Conservation (phyloP, 2,888 invertebrate species). For the Sipha maydis region DNA sequence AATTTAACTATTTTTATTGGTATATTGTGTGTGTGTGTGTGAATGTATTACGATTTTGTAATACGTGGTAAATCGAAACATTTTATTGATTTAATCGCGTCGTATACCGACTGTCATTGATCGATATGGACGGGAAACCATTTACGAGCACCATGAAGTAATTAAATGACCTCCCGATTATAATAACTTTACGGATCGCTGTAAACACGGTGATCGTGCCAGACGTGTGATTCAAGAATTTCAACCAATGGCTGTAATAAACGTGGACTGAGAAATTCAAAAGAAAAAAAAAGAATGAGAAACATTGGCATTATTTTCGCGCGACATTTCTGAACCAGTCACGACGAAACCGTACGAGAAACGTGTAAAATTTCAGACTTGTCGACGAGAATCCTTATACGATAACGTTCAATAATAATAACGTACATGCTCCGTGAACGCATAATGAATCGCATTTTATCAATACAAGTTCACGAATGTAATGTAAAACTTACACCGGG, state of each 20-base stretch:
- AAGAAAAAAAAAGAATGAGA: background rate
- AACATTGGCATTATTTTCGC: background rate
- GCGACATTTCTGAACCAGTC: slow-evolving; percentile 41
- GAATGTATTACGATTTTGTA: slow-evolving; percentile 9
- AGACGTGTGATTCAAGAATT: background rate
- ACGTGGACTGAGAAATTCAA: background rate
- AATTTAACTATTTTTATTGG: background rate
- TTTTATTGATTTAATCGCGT: slow-evolving; percentile 31
- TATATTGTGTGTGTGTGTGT: background rate
- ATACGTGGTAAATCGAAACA: slow-evolving; percentile 2
- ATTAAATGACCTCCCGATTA: slow-evolving; percentile 37
- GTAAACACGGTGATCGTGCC: slow-evolving; percentile 41
- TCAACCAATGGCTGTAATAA: background rate
- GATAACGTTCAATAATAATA: background rate
- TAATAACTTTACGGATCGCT: slow-evolving; percentile 24
- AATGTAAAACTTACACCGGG: background rate
- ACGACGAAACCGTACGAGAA: slow-evolving; percentile 24
- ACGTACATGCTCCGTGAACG: background rate
- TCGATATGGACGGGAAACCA: slow-evolving; percentile 29
- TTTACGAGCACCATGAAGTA: slow-evolving; percentile 24
- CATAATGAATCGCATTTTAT: slow-evolving; percentile 6
- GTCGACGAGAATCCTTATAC: slow-evolving; percentile 16
- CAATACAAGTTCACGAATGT: background rate
- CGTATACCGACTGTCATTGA: background rate
- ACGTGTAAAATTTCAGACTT: slow-evolving; percentile 22